Percentiles rank a stretch among this genome's conserved stretches.
Conservation (phyloP, 2,113 vertebrate genomes). For the Neolamprologus longior region DNA sequence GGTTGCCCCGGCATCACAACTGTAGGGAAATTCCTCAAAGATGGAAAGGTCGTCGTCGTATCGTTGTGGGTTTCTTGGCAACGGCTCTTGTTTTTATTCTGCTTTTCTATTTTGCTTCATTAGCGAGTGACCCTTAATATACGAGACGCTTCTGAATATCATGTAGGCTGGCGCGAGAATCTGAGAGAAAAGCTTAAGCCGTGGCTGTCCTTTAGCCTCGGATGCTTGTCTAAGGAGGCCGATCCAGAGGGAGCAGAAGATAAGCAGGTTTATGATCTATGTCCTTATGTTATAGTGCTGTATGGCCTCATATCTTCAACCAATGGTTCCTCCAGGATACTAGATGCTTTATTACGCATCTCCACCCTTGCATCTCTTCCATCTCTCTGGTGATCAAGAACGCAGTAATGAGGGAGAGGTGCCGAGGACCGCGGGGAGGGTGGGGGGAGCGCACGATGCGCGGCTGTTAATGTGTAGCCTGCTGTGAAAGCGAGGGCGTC, state of each 20-base stretch:
- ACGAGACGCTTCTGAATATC: background rate
- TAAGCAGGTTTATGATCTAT: slow-evolving; percentile 69
- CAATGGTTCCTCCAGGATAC: slow-evolving; percentile 61
- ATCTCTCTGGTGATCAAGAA: slow-evolving; percentile 53
- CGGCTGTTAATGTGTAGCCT: slow-evolving; percentile 6
- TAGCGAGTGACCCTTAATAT: slow-evolving; percentile 34
- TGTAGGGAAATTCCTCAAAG: slow-evolving; percentile 27
- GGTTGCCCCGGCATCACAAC: slow-evolving; percentile 4
- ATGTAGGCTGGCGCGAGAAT: background rate
- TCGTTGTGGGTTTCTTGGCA: slow-evolving; percentile 38
- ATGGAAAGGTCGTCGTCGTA: slow-evolving; percentile 48
- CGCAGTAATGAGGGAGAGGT: slow-evolving; percentile 56
- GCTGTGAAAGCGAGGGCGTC: background rate
- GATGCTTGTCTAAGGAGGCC: slow-evolving; percentile 24
- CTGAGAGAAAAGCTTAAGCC: background rate
- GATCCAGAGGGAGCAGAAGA: slow-evolving; percentile 55
- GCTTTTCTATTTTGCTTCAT: slow-evolving; percentile 39
- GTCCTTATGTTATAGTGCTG: slow-evolving; percentile 41
- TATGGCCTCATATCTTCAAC: slow-evolving; percentile 53
- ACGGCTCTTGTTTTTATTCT: slow-evolving; percentile 20
- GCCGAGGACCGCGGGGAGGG: background rate
- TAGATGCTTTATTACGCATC: slow-evolving; percentile 60
- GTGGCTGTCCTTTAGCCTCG: slow-evolving; percentile 2
- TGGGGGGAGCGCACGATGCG: background rate
- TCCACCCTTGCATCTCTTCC: slow-evolving; percentile 47